Evolutionary conservation across 2,888 invertebrate genomes (phyloP).

Genomic region (Eilema depressum): DNA sequence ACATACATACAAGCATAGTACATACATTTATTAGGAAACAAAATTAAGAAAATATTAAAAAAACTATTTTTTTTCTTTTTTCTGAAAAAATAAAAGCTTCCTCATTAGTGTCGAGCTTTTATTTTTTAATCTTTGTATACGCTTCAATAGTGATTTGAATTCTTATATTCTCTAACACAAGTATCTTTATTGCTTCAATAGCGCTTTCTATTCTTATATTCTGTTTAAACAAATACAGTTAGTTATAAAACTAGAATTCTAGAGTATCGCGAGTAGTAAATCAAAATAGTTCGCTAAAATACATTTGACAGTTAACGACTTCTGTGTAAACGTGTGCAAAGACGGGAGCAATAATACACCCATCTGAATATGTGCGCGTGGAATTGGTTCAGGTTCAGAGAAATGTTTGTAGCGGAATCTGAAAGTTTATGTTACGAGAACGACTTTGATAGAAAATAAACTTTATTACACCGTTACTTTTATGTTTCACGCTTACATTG

Average conservation of each 20-base stretch:
- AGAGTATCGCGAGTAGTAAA: neutral
- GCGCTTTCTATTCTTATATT: too few relatives aligned
- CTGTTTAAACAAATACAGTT: too few relatives aligned
- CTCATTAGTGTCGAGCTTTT: too few relatives aligned
- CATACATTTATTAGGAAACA: too few relatives aligned
- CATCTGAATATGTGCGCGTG: neutral
- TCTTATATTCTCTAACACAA: too few relatives aligned
- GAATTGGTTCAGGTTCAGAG: neutral
- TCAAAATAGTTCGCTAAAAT: neutral
- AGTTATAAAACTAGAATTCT: neutral
- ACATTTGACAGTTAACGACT: neutral
- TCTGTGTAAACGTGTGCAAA: neutral
- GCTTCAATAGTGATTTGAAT: too few relatives aligned
- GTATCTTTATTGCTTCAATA: too few relatives aligned
- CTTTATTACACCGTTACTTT: constrained; percentile 3
- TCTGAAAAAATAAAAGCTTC: too few relatives aligned
- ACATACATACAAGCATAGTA: too few relatives aligned
- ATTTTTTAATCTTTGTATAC: too few relatives aligned
- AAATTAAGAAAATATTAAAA: too few relatives aligned
- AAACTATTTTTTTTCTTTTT: too few relatives aligned
- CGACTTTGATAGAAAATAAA: neutral
- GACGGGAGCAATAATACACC: neutral
- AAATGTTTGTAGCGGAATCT: neutral
- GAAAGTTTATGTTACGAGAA: neutral
- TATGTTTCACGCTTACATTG: neutral